These are phyloP conservation scores for Rhinoraja longicauda DNA, from an alignment of 2,797 vertebrate genomes.

Conservation along the genomic window DNA sequence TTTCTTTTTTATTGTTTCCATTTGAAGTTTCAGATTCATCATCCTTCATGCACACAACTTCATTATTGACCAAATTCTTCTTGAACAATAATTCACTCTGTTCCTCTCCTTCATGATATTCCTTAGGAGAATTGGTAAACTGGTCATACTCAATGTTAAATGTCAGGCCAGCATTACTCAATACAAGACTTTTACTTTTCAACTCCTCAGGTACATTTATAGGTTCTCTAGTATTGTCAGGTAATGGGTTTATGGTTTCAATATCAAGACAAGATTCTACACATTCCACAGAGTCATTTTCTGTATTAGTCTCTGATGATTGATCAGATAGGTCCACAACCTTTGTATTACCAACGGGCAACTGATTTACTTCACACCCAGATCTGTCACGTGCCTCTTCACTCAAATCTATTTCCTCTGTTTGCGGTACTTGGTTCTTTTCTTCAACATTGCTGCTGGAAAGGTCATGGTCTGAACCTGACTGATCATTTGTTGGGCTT, in stretches of 20 bases:
- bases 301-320: not conserved
- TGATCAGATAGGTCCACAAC: not conserved
- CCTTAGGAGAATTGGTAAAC: not conserved
- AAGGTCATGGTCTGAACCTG: not conserved
- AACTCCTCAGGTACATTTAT: not conserved
- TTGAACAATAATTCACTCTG: not conserved
- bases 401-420: not conserved
- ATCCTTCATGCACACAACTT: not conserved
- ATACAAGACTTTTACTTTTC: not conserved
- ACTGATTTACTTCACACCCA: not conserved
- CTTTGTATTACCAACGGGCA: not conserved
- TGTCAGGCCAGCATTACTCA: not conserved
- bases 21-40: not conserved
- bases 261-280: not conserved
- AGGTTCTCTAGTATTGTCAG: not conserved
- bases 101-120: not conserved
- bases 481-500: slow-evolving; percentile 41
- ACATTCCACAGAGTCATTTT: not conserved
- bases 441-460: not conserved
- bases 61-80: not conserved
- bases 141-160: not conserved
- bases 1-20: not conserved
- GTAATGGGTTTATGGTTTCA: not conserved
- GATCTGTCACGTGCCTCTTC: not conserved
- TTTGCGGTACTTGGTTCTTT: not conserved